Evolutionary conservation across 2,797 vertebrate genomes (phyloP), one percentile per base, ranked within the genome.

Genomic region (Synanceia verrucosa): DNA sequence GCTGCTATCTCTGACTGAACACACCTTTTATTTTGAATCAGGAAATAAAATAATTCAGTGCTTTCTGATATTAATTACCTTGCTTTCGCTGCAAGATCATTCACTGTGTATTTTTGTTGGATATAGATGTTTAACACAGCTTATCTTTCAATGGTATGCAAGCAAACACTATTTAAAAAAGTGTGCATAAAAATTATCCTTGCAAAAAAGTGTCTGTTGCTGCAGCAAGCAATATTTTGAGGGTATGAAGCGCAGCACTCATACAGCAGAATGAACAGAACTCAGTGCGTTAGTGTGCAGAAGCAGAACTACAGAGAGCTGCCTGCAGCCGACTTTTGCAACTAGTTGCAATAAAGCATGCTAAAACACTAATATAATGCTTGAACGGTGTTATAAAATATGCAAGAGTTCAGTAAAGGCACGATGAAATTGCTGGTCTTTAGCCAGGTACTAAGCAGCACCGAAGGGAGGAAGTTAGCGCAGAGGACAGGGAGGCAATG

Each of bases 301-400:
- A 37, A 24, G 26, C 33, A 33, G 3, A 28, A 44, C 18, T 14
- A 47, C 8, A 62, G 19, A 64, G 48, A 65, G 46, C 28, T 51
- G 67, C 34, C 44, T 61, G 52, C 29, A 68, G 62, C 47, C 21
- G 28, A 73, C 65, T 62, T 57, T 58, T 72, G 46, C 29, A 67
- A 65, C 29, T 44, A 65, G 70, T 57, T 74, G 66, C 65, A 88
- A 78, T 80, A 76, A 81, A 72, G 69, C 68, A 76, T 34, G 28
- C 31, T 71, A 78, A 79, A 81, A 73, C 46, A 63, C 74, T 68
- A 66, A 68, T 71, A 69, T 65, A 52, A 76, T 62, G 64, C 74
- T 62, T 60, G 53, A 76, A 63, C 16, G 9, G 12, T 23, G 58
- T 65, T 65, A 79, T 79, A 48, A 85, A 83, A 73, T 83, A 77